Evolutionary conservation across 2,888 invertebrate genomes (phyloP).

Genomic region (Ormyrus thymus): DNA sequence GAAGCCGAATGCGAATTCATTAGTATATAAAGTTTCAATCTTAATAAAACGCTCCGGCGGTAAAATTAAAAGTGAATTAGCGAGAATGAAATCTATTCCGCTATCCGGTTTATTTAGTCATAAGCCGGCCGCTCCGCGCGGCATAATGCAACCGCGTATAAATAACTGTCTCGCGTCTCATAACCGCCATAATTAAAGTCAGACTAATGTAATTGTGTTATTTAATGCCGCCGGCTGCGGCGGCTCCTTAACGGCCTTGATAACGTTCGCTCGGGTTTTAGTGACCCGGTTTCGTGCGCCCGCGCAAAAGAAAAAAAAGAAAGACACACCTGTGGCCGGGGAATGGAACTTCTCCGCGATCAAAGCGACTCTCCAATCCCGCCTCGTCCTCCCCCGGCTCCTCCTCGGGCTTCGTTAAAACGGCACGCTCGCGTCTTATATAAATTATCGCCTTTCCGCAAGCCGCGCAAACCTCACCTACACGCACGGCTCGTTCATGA

Average conservation of each 20-base stretch:
- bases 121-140: not conserved
- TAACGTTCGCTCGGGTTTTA: no score
- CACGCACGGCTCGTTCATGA: slow-evolving; percentile 41
- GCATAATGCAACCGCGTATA: no score
- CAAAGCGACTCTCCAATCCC: slow-evolving; percentile 15
- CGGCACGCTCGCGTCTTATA: slow-evolving; percentile 3
- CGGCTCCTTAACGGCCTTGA: no score
- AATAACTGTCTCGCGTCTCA: no score
- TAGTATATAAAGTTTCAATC: no score
- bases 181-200: no score
- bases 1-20: no score
- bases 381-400: not conserved
- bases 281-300: no score
- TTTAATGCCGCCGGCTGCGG: not conserved
- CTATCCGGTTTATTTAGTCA: slow-evolving; percentile 13
- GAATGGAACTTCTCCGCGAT: not conserved
- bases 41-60: no score
- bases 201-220: not conserved
- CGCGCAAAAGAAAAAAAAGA: not conserved
- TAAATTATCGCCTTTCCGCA: slow-evolving; percentile 45
- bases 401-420: slow-evolving; percentile 9
- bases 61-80: no score
- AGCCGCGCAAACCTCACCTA: not conserved
- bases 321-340: slow-evolving; percentile 14
- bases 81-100: not conserved